A percentile compares a stretch with the other conserved stretches of the same genome.
These are phyloP conservation scores for Danio choprae DNA, from an alignment of 2,797 vertebrate genomes.

Conservation along the genomic window DNA sequence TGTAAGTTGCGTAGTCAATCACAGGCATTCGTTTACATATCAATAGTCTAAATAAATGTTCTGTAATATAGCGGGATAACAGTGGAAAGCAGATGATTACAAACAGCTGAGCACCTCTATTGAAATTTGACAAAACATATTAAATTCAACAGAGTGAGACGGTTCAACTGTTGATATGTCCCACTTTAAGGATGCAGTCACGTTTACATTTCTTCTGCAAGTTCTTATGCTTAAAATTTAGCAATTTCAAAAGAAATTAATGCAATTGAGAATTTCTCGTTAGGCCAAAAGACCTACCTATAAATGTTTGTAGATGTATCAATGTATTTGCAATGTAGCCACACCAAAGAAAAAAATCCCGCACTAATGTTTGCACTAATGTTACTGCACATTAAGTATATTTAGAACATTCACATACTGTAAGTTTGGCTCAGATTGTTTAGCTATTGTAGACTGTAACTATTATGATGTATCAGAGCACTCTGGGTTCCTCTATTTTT, in stretches of 20 bases:
- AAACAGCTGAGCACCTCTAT: conserved; percentile 4
- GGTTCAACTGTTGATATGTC: conserved; percentile 10
- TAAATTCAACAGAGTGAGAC: not conserved
- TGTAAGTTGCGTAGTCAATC: not conserved
- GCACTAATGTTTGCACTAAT: too few relatives aligned
- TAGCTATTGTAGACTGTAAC: not conserved
- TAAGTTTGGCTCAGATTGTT: conserved; percentile 21
- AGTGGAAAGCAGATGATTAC: not conserved
- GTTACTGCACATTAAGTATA: not conserved
- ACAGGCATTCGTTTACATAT: conserved; percentile 23
- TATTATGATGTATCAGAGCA: not conserved
- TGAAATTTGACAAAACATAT: not conserved
- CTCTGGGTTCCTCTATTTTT: not conserved
- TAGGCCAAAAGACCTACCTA: not conserved
- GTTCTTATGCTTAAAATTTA: not conserved
- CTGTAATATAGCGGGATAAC: not conserved
- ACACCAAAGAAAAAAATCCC: too few relatives aligned
- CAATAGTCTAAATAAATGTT: conserved; percentile 6
- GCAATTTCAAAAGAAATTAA: not conserved
- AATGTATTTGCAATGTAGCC: too few relatives aligned
- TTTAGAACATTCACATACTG: not conserved
- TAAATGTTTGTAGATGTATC: too few relatives aligned
- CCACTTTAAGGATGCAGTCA: not conserved
- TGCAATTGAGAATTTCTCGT: not conserved
- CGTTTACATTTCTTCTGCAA: not conserved